phyloP scores from a whole-genome alignment of 2,113 vertebrate genomes.

The Pardalotus punctatus region DNA sequence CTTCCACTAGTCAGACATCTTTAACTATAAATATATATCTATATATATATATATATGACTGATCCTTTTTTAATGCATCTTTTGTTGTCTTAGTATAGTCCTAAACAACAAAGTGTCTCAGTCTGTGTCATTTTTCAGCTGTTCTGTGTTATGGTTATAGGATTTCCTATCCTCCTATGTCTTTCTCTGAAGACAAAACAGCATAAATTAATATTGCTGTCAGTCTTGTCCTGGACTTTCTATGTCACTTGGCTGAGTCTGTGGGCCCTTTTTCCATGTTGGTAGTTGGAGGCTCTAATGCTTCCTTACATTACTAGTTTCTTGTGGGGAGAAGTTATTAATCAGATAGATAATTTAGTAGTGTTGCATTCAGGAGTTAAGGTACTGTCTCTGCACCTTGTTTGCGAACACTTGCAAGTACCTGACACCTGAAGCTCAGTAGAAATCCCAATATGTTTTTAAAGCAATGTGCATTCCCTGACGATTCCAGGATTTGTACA shows the following conservation, averaged over 20 bases:
- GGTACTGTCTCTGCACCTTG: neutral
- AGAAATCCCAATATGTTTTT: neutral
- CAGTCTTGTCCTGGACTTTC: neutral
- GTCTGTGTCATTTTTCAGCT: neutral
- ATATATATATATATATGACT: neutral
- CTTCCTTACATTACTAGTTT: neutral
- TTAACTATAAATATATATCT: neutral
- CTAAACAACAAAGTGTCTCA: neutral
- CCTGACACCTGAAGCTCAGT: neutral
- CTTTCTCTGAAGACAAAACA: neutral
- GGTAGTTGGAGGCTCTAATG: neutral
- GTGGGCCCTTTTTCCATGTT: neutral
- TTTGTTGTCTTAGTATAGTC: neutral
- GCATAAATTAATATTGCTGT: neutral
- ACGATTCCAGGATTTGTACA: neutral
- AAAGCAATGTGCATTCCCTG: neutral
- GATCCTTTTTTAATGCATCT: neutral
- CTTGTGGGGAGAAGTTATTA: neutral
- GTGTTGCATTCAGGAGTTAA: neutral
- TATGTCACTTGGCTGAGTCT: neutral
- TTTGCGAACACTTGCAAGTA: neutral
- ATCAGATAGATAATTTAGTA: neutral
- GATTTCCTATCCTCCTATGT: neutral
- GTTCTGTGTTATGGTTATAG: neutral
- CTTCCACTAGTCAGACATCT: neutral